Evolutionary conservation across 2,113 vertebrate species (phyloP).

Genomic region (Otocyon megalotis): DNA sequence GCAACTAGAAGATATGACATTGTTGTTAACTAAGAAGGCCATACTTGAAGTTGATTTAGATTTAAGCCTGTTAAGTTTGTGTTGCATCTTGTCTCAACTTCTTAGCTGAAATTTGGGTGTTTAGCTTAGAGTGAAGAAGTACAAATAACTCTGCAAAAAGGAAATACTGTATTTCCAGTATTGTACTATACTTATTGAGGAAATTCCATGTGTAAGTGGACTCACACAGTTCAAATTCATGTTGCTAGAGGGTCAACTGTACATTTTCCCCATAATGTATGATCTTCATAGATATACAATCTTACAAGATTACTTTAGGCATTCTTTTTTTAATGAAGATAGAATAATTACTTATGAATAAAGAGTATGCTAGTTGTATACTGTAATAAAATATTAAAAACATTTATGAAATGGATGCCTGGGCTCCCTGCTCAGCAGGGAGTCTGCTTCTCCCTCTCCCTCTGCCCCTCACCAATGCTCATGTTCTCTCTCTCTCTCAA

Average conservation of each 20-base stretch:
- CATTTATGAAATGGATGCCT: background rate
- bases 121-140: background rate
- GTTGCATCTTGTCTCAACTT: background rate
- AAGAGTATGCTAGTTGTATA: background rate
- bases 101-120: background rate
- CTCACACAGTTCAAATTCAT: background rate
- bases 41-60: background rate
- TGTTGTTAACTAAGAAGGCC: background rate
- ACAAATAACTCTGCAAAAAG: background rate
- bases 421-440: background rate
- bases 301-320: background rate
- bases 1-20: background rate
- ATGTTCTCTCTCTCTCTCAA: background rate
- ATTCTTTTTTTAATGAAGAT: background rate
- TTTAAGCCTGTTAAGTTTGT: background rate
- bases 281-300: background rate
- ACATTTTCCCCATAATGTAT: background rate
- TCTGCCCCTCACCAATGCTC: background rate
- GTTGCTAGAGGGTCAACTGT: background rate
- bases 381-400: background rate
- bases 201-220: background rate
- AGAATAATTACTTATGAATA: background rate
- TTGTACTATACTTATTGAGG: background rate
- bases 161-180: background rate
- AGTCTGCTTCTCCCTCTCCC: background rate